phyloP scores from a whole-genome alignment of 2,888 invertebrate species.

The Morpho achilles region DNA sequence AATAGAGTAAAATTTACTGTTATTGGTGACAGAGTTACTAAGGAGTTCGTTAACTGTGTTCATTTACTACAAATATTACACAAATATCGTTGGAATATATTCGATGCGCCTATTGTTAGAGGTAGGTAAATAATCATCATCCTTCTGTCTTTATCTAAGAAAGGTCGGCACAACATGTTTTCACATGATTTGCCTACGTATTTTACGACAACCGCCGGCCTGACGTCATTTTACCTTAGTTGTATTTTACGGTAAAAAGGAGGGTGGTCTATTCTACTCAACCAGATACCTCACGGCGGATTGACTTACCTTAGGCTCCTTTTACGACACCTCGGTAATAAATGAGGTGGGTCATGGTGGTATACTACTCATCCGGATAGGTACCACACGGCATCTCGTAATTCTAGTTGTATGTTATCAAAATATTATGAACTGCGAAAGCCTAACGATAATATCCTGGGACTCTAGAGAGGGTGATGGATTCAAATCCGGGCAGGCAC shows the following conservation, averaged over 20 bases:
- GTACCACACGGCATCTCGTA: neutral
- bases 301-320: too few relatives aligned
- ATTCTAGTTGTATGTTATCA: too few relatives aligned
- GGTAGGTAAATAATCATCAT: constrained; percentile 36
- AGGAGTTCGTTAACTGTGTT: constrained; percentile 57
- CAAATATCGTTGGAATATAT: constrained; percentile 50
- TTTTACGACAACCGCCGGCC: too few relatives aligned
- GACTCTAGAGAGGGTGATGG: too few relatives aligned
- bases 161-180: neutral
- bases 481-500: too few relatives aligned
- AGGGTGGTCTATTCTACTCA: too few relatives aligned
- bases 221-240: too few relatives aligned
- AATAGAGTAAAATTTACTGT: constrained; percentile 48
- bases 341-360: neutral
- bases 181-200: too few relatives aligned
- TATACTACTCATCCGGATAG: neutral
- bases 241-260: too few relatives aligned
- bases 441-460: too few relatives aligned
- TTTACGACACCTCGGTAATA: neutral
- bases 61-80: constrained; percentile 53
- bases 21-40: constrained; percentile 54
- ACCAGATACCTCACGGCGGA: too few relatives aligned
- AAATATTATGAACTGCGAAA: too few relatives aligned
- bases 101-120: constrained; percentile 53
- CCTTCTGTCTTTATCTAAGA: neutral